A percentile compares a stretch with the other conserved stretches of the same genome.
Evolutionary conservation across 1,140 invertebrate genomes (phyloP).

Genomic region (Ceratina japonica): DNA sequence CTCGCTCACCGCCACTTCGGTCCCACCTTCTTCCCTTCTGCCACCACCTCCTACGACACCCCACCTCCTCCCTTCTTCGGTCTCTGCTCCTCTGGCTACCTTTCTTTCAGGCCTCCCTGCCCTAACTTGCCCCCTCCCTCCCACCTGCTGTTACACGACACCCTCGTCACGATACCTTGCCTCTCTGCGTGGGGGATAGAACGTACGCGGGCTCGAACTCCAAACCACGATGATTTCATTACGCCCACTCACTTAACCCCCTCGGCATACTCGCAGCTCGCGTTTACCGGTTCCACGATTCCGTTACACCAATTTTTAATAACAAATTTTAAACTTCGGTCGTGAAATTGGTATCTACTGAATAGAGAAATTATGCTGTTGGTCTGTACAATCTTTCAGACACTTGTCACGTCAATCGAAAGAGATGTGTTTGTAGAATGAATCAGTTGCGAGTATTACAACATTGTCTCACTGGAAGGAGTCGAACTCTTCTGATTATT

Average conservation of each 20-base stretch:
- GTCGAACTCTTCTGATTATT: not conserved
- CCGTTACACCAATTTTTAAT: not conserved
- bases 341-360: too few relatives aligned
- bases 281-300: not conserved
- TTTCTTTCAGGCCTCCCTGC: conserved; percentile 42
- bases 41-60: conserved; percentile 39
- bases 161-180: conserved; percentile 64
- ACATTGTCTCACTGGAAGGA: not conserved
- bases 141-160: conserved; percentile 63
- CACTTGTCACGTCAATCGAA: not conserved
- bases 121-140: conserved; percentile 54
- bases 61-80: conserved; percentile 36
- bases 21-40: conserved; percentile 67
- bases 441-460: not conserved
- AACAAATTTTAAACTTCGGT: too few relatives aligned
- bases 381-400: too few relatives aligned
- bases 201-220: conserved; percentile 50
- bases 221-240: conserved; percentile 71
- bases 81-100: conserved; percentile 51
- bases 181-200: conserved; percentile 47
- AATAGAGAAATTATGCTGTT: too few relatives aligned
- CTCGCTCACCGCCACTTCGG: conserved; percentile 58
- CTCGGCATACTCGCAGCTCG: not conserved
- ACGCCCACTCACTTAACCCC: conserved; percentile 69
- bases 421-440: not conserved